Percentiles rank a stretch among this genome's conserved stretches.
Evolutionary conservation across 2,113 vertebrate species (phyloP).

Genomic region (Gobius niger): DNA sequence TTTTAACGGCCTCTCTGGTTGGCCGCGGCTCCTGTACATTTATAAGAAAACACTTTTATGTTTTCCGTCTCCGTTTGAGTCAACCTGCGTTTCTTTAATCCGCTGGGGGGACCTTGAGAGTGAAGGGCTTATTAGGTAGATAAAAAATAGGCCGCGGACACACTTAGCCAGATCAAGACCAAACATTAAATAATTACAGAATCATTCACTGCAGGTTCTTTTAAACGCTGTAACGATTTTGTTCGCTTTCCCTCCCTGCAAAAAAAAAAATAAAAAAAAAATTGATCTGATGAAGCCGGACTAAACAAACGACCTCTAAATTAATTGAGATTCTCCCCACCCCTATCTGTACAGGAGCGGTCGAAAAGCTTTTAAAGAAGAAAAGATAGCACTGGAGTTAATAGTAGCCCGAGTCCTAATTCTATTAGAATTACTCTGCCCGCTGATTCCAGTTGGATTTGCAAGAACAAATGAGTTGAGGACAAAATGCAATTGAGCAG

Average conservation of each 20-base stretch:
- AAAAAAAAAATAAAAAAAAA: conserved; percentile 9
- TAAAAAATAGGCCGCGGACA: conserved; percentile 67
- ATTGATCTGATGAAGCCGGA: conserved; percentile 65
- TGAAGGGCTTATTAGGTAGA: conserved; percentile 67
- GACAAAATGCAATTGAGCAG: conserved; percentile 8
- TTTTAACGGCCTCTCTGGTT: conserved; percentile 5
- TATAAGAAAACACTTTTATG: conserved; percentile 11
- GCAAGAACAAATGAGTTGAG: conserved; percentile 15
- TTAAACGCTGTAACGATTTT: conserved; percentile 69
- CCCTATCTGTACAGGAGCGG: conserved; percentile 42
- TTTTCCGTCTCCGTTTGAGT: conserved; percentile 23
- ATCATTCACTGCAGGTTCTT: conserved; percentile 73
- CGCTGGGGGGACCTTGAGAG: conserved; percentile 57
- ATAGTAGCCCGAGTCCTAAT: conserved; percentile 7
- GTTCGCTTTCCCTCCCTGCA: conserved; percentile 57
- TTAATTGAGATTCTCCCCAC: conserved; percentile 64
- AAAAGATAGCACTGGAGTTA: conserved; percentile 26
- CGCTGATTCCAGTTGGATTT: conserved; percentile 2
- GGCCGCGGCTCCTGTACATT: conserved; percentile 6
- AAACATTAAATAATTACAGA: conserved; percentile 76
- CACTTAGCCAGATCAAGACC: conserved; percentile 74
- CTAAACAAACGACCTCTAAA: conserved; percentile 73
- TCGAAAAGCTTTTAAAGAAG: conserved; percentile 56
- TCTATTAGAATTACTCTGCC: conserved; percentile 8
- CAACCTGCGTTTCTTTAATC: conserved; percentile 54